phyloP scores from a whole-genome alignment of 2,888 invertebrate species.

The Cryptocephalus moraei region DNA sequence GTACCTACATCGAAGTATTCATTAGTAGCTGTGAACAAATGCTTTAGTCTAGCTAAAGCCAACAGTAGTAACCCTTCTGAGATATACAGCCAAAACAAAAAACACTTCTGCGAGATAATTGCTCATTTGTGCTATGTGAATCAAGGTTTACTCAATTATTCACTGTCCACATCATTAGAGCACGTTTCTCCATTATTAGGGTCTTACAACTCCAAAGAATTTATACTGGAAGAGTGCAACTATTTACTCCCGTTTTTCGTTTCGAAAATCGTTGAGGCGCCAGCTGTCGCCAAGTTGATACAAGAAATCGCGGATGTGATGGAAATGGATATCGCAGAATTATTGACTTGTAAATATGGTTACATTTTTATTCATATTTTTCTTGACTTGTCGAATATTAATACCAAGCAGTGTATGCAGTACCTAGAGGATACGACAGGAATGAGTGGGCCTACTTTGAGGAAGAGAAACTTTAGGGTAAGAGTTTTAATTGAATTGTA shows the following conservation, averaged over 20 bases:
- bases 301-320: slow-evolving; percentile 52
- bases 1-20: slow-evolving; percentile 48
- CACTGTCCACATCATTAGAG: slow-evolving; percentile 47
- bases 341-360: slow-evolving; percentile 56
- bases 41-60: slow-evolving; percentile 47
- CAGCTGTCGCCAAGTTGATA: slow-evolving; percentile 49
- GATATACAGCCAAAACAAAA: slow-evolving; percentile 52
- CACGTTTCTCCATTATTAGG: slow-evolving; percentile 58
- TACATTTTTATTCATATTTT: slow-evolving; percentile 62
- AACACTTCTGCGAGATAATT: slow-evolving; percentile 46
- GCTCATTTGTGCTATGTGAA: slow-evolving; percentile 51
- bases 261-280: slow-evolving; percentile 47
- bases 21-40: slow-evolving; percentile 46
- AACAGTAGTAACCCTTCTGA: slow-evolving; percentile 43
- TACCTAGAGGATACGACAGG: slow-evolving; percentile 53
- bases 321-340: slow-evolving; percentile 47
- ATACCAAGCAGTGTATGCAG: slow-evolving; percentile 50
- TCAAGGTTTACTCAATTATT: slow-evolving; percentile 43
- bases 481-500: slow-evolving; percentile 10
- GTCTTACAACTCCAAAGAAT: slow-evolving; percentile 36
- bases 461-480: slow-evolving; percentile 53
- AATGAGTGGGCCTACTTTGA: slow-evolving; percentile 45
- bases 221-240: slow-evolving; percentile 48
- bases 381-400: slow-evolving; percentile 42
- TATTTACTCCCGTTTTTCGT: slow-evolving; percentile 56